Evolutionary conservation across 2,888 invertebrate genomes (phyloP), one percentile per base, ranked within the genome.

Genomic region (Shargacucullia verbasci): DNA sequence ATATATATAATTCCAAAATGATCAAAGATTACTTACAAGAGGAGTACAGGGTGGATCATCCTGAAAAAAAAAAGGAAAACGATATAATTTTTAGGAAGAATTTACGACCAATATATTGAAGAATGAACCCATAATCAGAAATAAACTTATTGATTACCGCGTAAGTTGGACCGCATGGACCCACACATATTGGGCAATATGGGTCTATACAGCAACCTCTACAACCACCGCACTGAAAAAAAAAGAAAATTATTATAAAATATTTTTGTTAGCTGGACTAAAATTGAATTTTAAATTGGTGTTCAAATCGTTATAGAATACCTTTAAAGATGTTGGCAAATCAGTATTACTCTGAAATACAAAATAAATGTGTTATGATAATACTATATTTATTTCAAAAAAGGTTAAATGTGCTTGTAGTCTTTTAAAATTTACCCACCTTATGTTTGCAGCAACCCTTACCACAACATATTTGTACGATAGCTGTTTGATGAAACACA

Each of bases 401-500:
- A 2, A 2, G 4, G 20, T 4, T 3, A 20, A n/a, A n/a, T n/a
- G n/a, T 20, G 2, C 4, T 20, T 20, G 2, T 20, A 3, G 4
- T 20, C 20, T 20, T 20, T 20, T 20, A 15, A 47, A 47, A 31
- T 37, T 4, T 4, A 57, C 78, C 47, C 40, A 91, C 92, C 84
- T 71, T 86, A 48, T 88, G 66, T 59, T 63, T 84, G 63, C 92
- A 91, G 62, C 90, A 89, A 9, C 59, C 54, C n/a, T 56, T 78
- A 0, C 72, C 71, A 59, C 89, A 90, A 65, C 92, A 92, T 46
- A 91, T 67, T 75, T 92, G 91, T 5, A 94, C 87, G 11, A 94
- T 92, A n/a, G 92, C 85, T 13, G 88, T 91, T 67, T 94, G 93
- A 41, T 84, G 92, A 45, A 94, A 94, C 11, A 84, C 89, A 1